phyloP scores from a whole-genome alignment of 2,113 vertebrate species.

The Hippocampus zosterae region DNA sequence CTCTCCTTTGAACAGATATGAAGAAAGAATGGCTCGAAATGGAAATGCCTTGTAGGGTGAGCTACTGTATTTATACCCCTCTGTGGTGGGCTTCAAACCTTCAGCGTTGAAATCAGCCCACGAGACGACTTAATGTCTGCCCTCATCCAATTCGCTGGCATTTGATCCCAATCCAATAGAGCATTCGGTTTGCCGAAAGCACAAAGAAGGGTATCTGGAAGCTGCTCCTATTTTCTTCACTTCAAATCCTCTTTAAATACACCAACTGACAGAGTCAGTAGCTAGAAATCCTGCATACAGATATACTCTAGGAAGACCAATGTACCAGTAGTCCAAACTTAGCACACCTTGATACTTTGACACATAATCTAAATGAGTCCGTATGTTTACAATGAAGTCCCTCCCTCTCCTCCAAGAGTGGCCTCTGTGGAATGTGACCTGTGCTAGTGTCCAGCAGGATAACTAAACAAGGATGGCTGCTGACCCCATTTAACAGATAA shows the following conservation, averaged over 20 bases:
- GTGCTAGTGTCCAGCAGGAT: constrained; percentile 40
- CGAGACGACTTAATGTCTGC: constrained; percentile 40
- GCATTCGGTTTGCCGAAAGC: constrained; percentile 62
- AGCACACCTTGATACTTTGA: not conserved
- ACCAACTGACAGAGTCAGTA: constrained; percentile 10
- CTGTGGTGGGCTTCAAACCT: constrained; percentile 29
- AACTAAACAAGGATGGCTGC: constrained; percentile 49
- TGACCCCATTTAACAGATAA: constrained; percentile 23
- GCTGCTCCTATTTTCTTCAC: constrained; percentile 31
- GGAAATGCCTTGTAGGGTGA: constrained; percentile 35
- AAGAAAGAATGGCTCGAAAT: constrained; percentile 18
- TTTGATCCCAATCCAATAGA: constrained; percentile 65
- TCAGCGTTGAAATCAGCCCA: constrained; percentile 41
- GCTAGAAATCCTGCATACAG: constrained; percentile 1
- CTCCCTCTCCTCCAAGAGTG: constrained; percentile 27
- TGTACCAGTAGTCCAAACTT: constrained; percentile 22
- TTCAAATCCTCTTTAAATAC: constrained; percentile 5
- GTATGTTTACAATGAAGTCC: constrained; percentile 62
- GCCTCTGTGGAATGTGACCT: constrained; percentile 70
- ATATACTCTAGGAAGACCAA: constrained; percentile 8
- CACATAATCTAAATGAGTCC: constrained; percentile 17
- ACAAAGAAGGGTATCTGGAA: constrained; percentile 33
- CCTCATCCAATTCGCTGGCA: constrained; percentile 42
- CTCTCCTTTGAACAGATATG: constrained; percentile 15
- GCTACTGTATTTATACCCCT: constrained; percentile 61